Conservation (phyloP, 2,888 invertebrate species). For the Diarsia dahlii region DNA sequence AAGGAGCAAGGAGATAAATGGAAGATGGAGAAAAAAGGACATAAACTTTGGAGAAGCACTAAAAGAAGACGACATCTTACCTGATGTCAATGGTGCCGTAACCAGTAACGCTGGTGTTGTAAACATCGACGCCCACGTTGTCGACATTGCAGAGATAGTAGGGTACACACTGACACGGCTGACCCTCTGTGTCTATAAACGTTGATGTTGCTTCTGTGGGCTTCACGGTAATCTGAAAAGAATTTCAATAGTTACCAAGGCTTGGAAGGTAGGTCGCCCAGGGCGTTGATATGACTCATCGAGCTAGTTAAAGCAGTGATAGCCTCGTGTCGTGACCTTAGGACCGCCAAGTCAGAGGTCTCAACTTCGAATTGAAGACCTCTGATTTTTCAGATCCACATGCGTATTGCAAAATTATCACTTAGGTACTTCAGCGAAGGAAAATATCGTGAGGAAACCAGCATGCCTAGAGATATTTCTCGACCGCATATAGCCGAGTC, state of each 20-base stretch:
- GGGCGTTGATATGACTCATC: background rate
- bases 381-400: too few relatives aligned
- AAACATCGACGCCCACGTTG: conserved; percentile 90
- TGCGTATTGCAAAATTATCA: too few relatives aligned
- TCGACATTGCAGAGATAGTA: conserved; percentile 94
- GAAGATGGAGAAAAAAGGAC: too few relatives aligned
- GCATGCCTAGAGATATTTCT: too few relatives aligned
- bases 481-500: too few relatives aligned
- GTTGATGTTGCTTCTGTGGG: conserved; percentile 77
- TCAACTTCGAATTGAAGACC: too few relatives aligned
- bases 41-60: background rate
- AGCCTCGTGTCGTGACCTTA: too few relatives aligned
- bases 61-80: conserved; percentile 75
- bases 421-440: too few relatives aligned
- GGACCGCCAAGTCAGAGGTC: too few relatives aligned
- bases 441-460: too few relatives aligned
- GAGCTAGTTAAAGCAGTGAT: too few relatives aligned
- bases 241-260: background rate
- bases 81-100: conserved; percentile 95
- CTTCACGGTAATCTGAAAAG: conserved; percentile 79
- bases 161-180: conserved; percentile 94
- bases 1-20: too few relatives aligned
- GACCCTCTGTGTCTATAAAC: conserved; percentile 81
- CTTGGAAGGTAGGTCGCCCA: background rate
- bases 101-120: conserved; percentile 91